These are phyloP conservation scores for Crotalus adamanteus DNA, from an alignment of 2,797 vertebrate genomes.

Conservation along the genomic window DNA sequence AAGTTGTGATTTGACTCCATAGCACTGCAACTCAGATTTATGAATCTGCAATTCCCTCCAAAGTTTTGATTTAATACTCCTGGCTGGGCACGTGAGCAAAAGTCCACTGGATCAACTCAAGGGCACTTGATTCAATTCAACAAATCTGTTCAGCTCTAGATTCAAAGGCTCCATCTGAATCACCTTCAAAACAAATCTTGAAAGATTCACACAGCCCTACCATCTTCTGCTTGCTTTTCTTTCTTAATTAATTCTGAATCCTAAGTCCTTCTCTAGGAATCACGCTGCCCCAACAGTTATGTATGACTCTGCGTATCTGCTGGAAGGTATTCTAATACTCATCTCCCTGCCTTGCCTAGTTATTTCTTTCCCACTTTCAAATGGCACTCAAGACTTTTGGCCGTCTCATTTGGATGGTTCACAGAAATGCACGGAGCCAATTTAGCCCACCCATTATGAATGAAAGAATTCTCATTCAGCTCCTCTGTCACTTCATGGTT, in stretches of 20 bases:
- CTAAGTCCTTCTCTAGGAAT: background rate
- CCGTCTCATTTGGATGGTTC: slow-evolving; percentile 27
- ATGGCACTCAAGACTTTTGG: slow-evolving; percentile 44
- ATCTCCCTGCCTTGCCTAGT: slow-evolving; percentile 47
- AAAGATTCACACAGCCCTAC: background rate
- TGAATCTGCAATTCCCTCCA: background rate
- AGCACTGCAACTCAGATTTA: background rate
- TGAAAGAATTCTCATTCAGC: slow-evolving; percentile 39
- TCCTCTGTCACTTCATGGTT: slow-evolving; percentile 36
- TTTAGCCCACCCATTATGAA: slow-evolving; percentile 61
- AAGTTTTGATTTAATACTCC: background rate
- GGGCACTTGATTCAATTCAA: background rate
- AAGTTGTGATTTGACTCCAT: background rate
- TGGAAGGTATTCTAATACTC: slow-evolving; percentile 49
- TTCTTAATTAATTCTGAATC: background rate
- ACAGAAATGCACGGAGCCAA: slow-evolving; percentile 13
- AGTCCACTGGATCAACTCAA: background rate
- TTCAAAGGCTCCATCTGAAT: background rate
- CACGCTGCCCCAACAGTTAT: background rate
- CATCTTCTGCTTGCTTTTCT: background rate
- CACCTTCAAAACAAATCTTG: background rate
- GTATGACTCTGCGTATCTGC: slow-evolving; percentile 35
- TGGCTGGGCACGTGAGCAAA: background rate
- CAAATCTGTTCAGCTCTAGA: background rate
- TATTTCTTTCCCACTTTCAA: slow-evolving; percentile 26